Evolutionary conservation across 2,888 invertebrate species (phyloP), one percentile per base, ranked within the genome.

Genomic region (Coenonympha arcania): DNA sequence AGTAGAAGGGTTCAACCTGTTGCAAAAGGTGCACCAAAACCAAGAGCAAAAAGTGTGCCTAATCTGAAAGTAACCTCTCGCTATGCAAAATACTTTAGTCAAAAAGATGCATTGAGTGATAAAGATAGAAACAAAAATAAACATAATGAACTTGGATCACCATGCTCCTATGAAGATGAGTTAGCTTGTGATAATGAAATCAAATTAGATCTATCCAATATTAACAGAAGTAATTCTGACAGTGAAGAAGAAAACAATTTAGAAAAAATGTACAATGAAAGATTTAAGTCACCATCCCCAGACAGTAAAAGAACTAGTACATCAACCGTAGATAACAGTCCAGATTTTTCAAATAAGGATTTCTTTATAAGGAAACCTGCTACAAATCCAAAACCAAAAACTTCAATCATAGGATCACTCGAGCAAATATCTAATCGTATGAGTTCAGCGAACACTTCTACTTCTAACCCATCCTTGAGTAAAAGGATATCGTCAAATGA

Each of bases 81-180:
- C 57, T 87, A 87, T 71, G 87, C 86, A 15, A 87, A 87, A 63
- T 87, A 85, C 66, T 87, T 87, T 56, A 85, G 84, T 59, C 79
- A 84, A 69, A 76, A 80, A 67, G 82, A 84, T 64, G 69, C 70
- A 16, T 36, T 69, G 11, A 85, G 82, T 62, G 73, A 81, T 46
- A 68, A 67, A 50, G 74, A 77, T 8, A 64, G 61, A 53, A 66
- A 71, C 41, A 64, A 62, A 30, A 54, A 62, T 11, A 19, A 64
- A 6, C 61, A 66, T 59, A 43, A 63, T 26, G 68, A 71, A 36
- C 55, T 13, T 26, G 24, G 49, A 24, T 18, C 43, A 15, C 9
- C 48, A 16, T 46, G 48, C 16, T 15, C 36, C 20, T 51, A 46
- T 5, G 54, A 54, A 37, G 58, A 63, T 56, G 66, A 67, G 36